Evolutionary conservation across 2,888 invertebrate genomes (phyloP), one percentile per base, ranked within the genome.

Genomic region (Hemistola chrysoprasaria): DNA sequence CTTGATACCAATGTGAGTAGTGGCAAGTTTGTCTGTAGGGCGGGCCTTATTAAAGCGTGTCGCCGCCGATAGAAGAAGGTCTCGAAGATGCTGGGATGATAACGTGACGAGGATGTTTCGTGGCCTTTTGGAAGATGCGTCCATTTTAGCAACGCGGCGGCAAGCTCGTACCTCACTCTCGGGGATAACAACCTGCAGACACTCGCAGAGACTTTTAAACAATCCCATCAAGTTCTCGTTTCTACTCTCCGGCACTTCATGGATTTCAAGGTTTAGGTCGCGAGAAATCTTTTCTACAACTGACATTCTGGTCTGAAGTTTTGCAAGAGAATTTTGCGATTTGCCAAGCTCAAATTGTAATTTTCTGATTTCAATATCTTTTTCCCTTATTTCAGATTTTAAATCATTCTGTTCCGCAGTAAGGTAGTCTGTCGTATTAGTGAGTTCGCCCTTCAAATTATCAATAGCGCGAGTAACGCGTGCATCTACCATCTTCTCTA

Each of bases 11-110:
- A 23, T 35, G 42, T 6, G n/a, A n/a, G n/a, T n/a, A n/a, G n/a
- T n/a, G n/a, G n/a, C n/a, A n/a, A 55, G 22, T 9, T 25, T 25
- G 2, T 34, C 10, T 6, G 22, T 24, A 0, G 30, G 8, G 8
- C 48, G 29, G 4, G 28, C 25, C 20, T 50, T 52, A 20, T 55
- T 55, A 36, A 24, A 52, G 4, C 52, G 30, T 6, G 33, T 22
- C 1, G 33, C 40, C 5, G 42, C 16, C 6, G 55, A 52, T 3
- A 55, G 8, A 0, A 55, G 1, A n/a, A 7, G n/a, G 22, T 55
- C 55, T 1, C 55, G 45, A 3, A 39, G 22, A 8, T 40, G 32
- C 8, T 34, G 41, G 1, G 40, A 40, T 3, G 44, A 33, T 0
- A 47, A 9, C 3, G 39, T n/a, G n/a, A n/a, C n/a, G n/a, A n/a